Evolutionary conservation across 2,888 invertebrate genomes (phyloP).

Genomic region (Pimpla rufipes): DNA sequence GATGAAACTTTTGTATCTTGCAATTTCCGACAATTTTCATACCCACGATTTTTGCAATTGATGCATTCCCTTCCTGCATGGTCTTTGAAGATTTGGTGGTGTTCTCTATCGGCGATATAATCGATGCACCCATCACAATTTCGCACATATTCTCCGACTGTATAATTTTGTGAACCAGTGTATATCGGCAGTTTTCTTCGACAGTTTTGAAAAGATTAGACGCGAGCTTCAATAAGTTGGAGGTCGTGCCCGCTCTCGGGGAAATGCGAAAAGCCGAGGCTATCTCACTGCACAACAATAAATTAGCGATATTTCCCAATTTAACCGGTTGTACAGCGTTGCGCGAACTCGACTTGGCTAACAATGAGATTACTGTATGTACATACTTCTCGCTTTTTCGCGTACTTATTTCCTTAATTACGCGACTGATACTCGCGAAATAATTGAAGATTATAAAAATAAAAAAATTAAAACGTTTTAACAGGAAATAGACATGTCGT

Average conservation of each 20-base stretch:
- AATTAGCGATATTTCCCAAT: slow-evolving; percentile 91
- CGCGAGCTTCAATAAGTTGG: slow-evolving; percentile 90
- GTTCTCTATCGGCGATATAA: background rate
- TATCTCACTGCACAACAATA: slow-evolving; percentile 93
- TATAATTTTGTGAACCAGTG: background rate
- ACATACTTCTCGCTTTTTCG: slow-evolving; percentile 50
- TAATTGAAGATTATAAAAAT: background rate
- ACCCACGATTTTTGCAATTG: slow-evolving; percentile 1
- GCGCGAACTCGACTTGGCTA: slow-evolving; percentile 93
- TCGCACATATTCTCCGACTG: background rate
- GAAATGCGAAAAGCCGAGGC: slow-evolving; percentile 91
- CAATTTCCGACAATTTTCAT: slow-evolving; percentile 2
- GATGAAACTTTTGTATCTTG: background rate
- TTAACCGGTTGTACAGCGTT: slow-evolving; percentile 91
- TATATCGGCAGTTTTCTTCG: slow-evolving; percentile 72
- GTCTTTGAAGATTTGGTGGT: background rate
- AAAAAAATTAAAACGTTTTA: too few relatives aligned
- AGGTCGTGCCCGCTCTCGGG: slow-evolving; percentile 89
- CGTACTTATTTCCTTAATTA: slow-evolving; percentile 7
- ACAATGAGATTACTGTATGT: slow-evolving; percentile 92
- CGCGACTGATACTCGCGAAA: background rate
- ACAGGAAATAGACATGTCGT: slow-evolving; percentile 90
- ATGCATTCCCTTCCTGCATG: slow-evolving; percentile 21
- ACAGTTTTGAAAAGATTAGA: slow-evolving; percentile 91
- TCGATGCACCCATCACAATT: slow-evolving; percentile 17